phyloP scores from a whole-genome alignment of 1,140 invertebrate species.

The Drosophila ficusphila region DNA sequence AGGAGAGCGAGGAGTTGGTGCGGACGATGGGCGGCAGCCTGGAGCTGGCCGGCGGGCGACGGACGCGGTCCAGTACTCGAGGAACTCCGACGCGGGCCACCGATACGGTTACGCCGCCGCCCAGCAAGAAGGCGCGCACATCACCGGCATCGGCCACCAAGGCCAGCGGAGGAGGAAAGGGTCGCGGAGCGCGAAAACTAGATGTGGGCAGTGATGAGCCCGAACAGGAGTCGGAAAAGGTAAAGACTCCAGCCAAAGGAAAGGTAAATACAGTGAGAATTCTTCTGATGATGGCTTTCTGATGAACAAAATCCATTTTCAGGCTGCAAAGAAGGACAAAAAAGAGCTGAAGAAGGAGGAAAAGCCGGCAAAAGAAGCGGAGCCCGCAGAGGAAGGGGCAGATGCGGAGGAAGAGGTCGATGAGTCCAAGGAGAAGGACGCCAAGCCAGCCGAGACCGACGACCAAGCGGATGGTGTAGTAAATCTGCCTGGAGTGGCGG shows the following conservation, averaged over 20 bases:
- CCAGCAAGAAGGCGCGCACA: constrained; percentile 75
- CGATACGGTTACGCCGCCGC: constrained; percentile 69
- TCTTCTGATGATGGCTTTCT: background rate
- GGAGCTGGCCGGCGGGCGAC: constrained; percentile 72
- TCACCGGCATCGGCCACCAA: constrained; percentile 64
- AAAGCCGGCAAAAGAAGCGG: constrained; percentile 35
- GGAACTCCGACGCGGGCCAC: constrained; percentile 66
- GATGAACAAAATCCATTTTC: constrained; percentile 1
- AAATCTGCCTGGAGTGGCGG: constrained; percentile 15
- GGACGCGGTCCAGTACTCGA: constrained; percentile 78
- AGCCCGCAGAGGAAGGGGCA: background rate
- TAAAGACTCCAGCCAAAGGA: constrained; percentile 34
- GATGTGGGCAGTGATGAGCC: constrained; percentile 54
- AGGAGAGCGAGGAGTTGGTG: constrained; percentile 79
- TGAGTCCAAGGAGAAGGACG: constrained; percentile 20
- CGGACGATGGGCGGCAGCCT: constrained; percentile 77
- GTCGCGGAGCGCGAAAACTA: constrained; percentile 74
- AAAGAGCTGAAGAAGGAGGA: constrained; percentile 48
- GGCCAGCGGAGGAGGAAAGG: constrained; percentile 45
- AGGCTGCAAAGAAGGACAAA: constrained; percentile 57
- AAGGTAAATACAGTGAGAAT: constrained; percentile 36
- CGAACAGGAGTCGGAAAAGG: constrained; percentile 46
- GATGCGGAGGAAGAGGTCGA: constrained; percentile 11
- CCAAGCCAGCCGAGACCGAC: constrained; percentile 18
- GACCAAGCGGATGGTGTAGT: constrained; percentile 59